Conservation (phyloP, 2,888 invertebrate genomes). For the Drosophila algonquin region DNA sequence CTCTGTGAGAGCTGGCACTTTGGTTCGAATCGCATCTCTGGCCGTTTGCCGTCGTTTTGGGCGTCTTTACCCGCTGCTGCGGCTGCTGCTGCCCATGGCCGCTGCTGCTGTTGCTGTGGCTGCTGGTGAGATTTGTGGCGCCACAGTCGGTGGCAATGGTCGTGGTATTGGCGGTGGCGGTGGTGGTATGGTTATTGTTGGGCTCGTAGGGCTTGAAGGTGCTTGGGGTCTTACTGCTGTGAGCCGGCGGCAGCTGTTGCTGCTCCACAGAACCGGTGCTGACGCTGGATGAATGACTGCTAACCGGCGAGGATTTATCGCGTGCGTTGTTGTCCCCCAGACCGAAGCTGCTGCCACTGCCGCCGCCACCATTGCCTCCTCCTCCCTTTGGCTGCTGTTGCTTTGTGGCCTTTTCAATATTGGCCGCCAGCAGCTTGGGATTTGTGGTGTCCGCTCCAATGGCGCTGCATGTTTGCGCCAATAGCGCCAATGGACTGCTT, state of each 20-base stretch:
- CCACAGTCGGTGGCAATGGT: conserved; percentile 71
- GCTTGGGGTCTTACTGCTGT: conserved; percentile 75
- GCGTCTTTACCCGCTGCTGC: conserved; percentile 65
- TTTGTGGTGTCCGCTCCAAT: conserved; percentile 95
- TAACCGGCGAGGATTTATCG: conserved; percentile 87
- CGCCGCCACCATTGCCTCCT: conserved; percentile 56
- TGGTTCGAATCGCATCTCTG: conserved; percentile 90
- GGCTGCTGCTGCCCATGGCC: conserved; percentile 53
- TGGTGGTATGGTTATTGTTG: conserved; percentile 84
- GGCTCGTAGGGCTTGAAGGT: conserved; percentile 92
- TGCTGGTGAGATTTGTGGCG: conserved; percentile 71
- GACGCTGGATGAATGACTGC: conserved; percentile 83
- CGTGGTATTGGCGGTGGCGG: conserved; percentile 28
- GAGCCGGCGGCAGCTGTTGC: conserved; percentile 80
- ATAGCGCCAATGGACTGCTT: conserved; percentile 96
- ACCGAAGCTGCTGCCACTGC: conserved; percentile 39
- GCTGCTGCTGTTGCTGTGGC: conserved; percentile 38
- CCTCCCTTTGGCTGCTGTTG: conserved; percentile 83
- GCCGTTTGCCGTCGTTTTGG: conserved; percentile 71
- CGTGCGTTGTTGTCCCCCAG: conserved; percentile 82
- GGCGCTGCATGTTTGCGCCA: conserved; percentile 98
- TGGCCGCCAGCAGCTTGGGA: conserved; percentile 90
- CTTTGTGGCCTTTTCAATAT: conserved; percentile 89
- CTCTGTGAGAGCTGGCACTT: conserved; percentile 86
- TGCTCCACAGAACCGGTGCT: conserved; percentile 84